Evolutionary conservation across 1,140 invertebrate species (phyloP).

Genomic region (Macrobrachium rosenbergii): DNA sequence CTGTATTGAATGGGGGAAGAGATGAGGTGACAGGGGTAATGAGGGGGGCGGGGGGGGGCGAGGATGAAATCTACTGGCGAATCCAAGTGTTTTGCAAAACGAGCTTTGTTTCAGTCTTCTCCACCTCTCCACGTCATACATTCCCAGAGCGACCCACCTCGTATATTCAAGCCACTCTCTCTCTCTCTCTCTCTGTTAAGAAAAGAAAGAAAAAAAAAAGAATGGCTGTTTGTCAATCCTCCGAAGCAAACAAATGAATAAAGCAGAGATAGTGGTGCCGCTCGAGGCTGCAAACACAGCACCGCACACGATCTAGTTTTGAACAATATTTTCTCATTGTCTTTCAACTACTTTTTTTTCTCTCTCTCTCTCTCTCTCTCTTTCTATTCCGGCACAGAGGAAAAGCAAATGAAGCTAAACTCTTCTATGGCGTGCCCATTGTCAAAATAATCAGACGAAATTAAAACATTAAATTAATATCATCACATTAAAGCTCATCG

Average conservation of each 20-base stretch:
- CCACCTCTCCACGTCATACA: too few relatives aligned
- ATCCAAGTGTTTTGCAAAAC: too few relatives aligned
- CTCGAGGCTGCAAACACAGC: not conserved
- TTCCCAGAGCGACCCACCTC: too few relatives aligned
- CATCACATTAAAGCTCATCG: too few relatives aligned
- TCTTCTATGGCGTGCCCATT: too few relatives aligned
- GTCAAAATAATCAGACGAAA: too few relatives aligned
- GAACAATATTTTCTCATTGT: not conserved
- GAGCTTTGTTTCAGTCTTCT: too few relatives aligned
- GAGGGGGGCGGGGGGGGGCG: not conserved
- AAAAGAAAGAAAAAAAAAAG: not conserved
- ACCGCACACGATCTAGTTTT: too few relatives aligned
- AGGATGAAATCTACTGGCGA: not conserved
- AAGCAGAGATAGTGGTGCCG: constrained; percentile 32
- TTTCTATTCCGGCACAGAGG: not conserved
- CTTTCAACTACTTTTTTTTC: constrained; percentile 8
- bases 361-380: constrained; percentile 8
- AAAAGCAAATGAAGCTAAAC: too few relatives aligned
- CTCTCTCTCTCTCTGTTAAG: too few relatives aligned
- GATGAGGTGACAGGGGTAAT: not conserved
- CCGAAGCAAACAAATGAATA: constrained; percentile 58
- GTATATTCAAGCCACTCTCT: too few relatives aligned
- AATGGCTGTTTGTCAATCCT: constrained; percentile 41
- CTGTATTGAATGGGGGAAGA: not conserved
- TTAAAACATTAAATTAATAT: too few relatives aligned